Evolutionary conservation across 2,113 vertebrate genomes (phyloP).

Genomic region (Desmodus rotundus): DNA sequence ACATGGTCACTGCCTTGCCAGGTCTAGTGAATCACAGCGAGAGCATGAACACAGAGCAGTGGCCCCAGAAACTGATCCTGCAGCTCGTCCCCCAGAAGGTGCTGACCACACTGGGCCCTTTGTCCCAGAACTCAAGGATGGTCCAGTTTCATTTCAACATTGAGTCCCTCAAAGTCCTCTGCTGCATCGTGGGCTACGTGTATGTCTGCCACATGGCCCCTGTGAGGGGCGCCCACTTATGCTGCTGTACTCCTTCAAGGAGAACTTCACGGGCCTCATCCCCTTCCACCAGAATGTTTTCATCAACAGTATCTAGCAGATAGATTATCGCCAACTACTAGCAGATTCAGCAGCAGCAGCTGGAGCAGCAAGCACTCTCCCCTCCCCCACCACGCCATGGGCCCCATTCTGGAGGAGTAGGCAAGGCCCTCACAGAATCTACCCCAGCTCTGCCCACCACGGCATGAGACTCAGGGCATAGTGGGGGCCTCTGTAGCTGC

Average conservation of each 20-base stretch:
- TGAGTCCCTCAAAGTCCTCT: no score
- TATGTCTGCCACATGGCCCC: constrained; percentile 93
- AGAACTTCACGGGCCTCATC: constrained; percentile 96
- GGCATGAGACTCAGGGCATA: constrained; percentile 54
- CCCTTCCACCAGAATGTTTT: constrained; percentile 97
- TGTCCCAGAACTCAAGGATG: no score
- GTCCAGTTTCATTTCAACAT: no score
- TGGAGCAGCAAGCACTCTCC: constrained; percentile 67
- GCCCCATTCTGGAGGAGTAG: constrained; percentile 92
- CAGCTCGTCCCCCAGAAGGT: no score
- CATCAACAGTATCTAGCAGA: constrained; percentile 90
- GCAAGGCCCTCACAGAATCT: constrained; percentile 89
- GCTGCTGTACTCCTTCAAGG: constrained; percentile 94
- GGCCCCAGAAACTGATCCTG: no score
- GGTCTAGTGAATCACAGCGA: no score
- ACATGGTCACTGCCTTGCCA: no score
- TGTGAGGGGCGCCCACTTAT: constrained; percentile 94
- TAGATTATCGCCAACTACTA: constrained; percentile 97
- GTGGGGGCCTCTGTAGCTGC: constrained; percentile 51
- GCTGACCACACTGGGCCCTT: no score
- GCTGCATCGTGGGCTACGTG: constrained; percentile 84
- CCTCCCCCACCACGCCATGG: constrained; percentile 68
- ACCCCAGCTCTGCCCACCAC: constrained; percentile 85
- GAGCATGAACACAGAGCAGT: no score
- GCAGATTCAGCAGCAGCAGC: constrained; percentile 77